These are phyloP conservation scores for Heterodera carotae DNA, from an alignment of 1,140 invertebrate species.

Conservation along the genomic window DNA sequence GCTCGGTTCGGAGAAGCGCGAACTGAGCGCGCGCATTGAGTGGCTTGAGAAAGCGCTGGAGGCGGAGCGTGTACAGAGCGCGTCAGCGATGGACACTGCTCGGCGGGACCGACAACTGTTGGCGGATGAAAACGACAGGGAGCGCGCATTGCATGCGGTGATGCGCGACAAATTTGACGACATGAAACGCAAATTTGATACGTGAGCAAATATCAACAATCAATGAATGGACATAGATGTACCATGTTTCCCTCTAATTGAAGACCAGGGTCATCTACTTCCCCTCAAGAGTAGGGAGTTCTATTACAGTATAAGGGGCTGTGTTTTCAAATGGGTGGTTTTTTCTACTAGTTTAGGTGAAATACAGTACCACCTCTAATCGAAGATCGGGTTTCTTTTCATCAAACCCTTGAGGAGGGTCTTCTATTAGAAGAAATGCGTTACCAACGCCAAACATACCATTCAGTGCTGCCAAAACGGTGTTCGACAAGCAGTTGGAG, in stretches of 20 bases:
- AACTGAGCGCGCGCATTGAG: conserved; percentile 6
- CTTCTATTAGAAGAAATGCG: too few species aligned
- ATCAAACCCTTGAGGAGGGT: too few species aligned
- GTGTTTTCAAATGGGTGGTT: too few species aligned
- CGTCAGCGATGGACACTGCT: not conserved
- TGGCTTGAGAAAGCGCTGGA: conserved; percentile 13
- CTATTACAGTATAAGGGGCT: too few species aligned
- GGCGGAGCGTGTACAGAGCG: not conserved
- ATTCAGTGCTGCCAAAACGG: conserved; percentile 37
- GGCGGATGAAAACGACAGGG: conserved; percentile 39
- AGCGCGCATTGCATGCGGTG: conserved; percentile 42
- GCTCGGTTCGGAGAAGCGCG: conserved; percentile 17
- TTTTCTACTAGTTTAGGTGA: too few species aligned
- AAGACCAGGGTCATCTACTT: too few species aligned
- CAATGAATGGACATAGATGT: not conserved
- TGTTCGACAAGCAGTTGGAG: conserved; percentile 36
- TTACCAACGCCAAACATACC: not conserved
- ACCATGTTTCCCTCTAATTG: too few species aligned
- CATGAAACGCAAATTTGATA: conserved; percentile 36
- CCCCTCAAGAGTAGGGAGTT: too few species aligned
- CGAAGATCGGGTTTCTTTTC: too few species aligned
- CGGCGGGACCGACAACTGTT: conserved; percentile 26
- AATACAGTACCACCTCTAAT: too few species aligned
- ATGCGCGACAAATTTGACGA: conserved; percentile 33
- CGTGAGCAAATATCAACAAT: not conserved